Evolutionary conservation across 1,140 invertebrate genomes (phyloP), one percentile per base, ranked within the genome.

Genomic region (Heliconius hewitsoni): DNA sequence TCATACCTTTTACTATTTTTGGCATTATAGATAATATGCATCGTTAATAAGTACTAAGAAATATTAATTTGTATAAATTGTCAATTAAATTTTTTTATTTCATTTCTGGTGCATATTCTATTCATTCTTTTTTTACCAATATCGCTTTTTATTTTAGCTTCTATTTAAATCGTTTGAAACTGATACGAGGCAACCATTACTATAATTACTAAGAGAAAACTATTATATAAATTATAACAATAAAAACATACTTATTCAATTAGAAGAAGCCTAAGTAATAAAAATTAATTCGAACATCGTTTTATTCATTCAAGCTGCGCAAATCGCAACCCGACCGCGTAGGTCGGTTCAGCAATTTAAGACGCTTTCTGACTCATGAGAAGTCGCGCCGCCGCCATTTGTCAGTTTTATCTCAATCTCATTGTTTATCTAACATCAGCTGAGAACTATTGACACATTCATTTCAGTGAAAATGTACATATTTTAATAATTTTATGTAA

Each of bases 261-360:
- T 16, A 27, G 13, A 66, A 30, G 60, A 66, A 27, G 27, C 27
- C 3, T 18, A 9, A 34, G 70, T 46, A 76, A 39, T 76, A 76
- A 50, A 73, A 57, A 75, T 19, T 76, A 82, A 82, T 80, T 76
- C 23, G 55, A 30, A 73, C 74, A 37, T 60, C n/a, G 71, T 79
- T 79, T 79, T 60, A 82, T 84, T 81, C 73, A 78, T 75, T 75
- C 27, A 57, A 57, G 60, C 74, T 78, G 80, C 79, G 81, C 77
- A 85, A 87, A 84, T 85, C 81, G 82, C 81, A 80, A 82, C 74
- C n/a, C 84, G 87, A 86, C 87, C 87, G 84, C 86, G 83, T 84
- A 87, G 85, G 86, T 86, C 84, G 82, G n/a, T 71, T 83, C 80
- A 86, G n/a, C 83, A 86, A 87, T 88, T 90, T 86, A 85, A 30